Evolutionary conservation across 2,888 invertebrate species (phyloP), one percentile per base, ranked within the genome.

Genomic region (Nowickia ferox): DNA sequence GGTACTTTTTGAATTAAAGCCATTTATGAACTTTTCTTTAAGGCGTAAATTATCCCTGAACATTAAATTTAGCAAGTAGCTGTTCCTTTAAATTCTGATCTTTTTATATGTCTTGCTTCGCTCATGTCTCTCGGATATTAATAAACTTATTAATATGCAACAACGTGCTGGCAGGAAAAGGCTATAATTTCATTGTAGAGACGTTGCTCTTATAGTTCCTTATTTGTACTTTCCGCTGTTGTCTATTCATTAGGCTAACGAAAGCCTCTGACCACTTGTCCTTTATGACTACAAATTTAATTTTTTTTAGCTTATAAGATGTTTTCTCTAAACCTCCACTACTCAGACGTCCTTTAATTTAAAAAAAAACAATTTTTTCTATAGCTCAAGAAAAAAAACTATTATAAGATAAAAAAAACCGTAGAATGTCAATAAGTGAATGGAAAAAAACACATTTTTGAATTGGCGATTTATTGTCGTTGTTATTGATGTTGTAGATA

Each of bases 181-280:
- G 30, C 30, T 30, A 30, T 30, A 30, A 30, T 30, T 30, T 30
- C 30, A 30, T 30, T 6, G 30, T 30, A 30, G 30, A 30, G 30
- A 6, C 30, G 30, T 30, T 30, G 30, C 30, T 30, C 30, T 30
- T 30, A 0, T 30, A 30, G 30, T 30, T 30, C 0, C 30, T 30
- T 30, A 6, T 30, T 30, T 30, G 30, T 30, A 38, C 30, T 42
- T 44, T 57, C 30, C 30, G 30, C 30, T 53, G 40, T 4, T 53
- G 1, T 63, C 48, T 74, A 9, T 53, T 72, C 72, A 61, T 44
- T 68, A 59, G 38, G 30, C 51, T 44, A 44, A 61, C 44, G 42
- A 61, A 81, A 30, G 15, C 59, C 75, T 81, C 61, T 81, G 74
- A 68, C 81, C 74, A 81, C 74, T 81, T 74, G 15, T 74, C 44